Percentiles rank a stretch among this genome's conserved stretches.
These are phyloP conservation scores for Cinclus mexicanus DNA, from an alignment of 2,113 vertebrate genomes.

Conservation along the genomic window DNA sequence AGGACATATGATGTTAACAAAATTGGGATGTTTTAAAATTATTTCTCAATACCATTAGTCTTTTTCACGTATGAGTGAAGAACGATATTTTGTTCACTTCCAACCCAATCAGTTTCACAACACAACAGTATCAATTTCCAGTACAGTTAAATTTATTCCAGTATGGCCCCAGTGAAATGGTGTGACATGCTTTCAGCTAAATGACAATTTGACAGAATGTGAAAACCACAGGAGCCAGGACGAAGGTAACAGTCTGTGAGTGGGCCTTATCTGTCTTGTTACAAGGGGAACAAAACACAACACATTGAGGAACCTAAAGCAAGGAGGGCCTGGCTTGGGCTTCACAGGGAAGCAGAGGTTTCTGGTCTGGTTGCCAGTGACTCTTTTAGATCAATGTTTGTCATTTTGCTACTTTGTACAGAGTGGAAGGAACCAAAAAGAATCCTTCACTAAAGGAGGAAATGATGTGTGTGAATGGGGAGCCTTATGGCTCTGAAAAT, in stretches of 20 bases:
- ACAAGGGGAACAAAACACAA: not conserved
- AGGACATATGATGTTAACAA: not conserved
- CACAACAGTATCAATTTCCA: not conserved
- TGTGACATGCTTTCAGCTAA: not conserved
- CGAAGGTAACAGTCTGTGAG: not conserved
- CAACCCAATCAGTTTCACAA: not conserved
- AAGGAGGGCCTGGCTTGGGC: not conserved
- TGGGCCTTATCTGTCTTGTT: not conserved
- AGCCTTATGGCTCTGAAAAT: not conserved
- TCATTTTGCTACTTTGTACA: not conserved
- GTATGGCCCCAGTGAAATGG: not conserved
- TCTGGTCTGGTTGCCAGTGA: not conserved
- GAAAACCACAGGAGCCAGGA: constrained; percentile 18
- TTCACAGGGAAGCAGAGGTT: not conserved
- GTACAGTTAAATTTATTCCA: not conserved
- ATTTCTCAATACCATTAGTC: not conserved
- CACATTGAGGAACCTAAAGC: not conserved
- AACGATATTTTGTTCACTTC: not conserved
- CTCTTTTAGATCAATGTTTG: not conserved
- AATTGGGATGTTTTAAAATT: not conserved
- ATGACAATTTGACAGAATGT: not conserved
- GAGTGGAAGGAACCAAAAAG: not conserved
- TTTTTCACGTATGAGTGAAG: not conserved
- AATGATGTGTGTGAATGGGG: not conserved
- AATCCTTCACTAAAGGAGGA: not conserved